phyloP scores from a whole-genome alignment of 1,140 invertebrate genomes.

The Atta colombica region DNA sequence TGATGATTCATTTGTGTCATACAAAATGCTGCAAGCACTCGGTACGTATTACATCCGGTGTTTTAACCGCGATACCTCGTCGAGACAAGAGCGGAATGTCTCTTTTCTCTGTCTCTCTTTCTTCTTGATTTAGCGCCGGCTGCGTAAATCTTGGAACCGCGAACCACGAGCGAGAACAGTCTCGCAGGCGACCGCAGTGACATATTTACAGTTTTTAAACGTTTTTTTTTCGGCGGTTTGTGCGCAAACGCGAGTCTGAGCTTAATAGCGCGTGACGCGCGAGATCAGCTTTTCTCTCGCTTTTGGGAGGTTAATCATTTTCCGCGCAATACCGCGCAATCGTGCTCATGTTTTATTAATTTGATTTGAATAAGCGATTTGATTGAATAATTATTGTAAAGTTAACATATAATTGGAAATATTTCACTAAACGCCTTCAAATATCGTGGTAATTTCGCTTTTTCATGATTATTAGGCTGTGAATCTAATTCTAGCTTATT shows the following conservation, averaged over 20 bases:
- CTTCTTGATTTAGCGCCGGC: conserved; percentile 56
- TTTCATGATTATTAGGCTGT: not conserved
- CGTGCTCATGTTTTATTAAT: conserved; percentile 65
- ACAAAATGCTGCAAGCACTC: conserved; percentile 3
- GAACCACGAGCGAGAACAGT: conserved; percentile 39
- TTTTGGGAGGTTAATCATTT: conserved; percentile 57
- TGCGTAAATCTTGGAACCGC: conserved; percentile 72
- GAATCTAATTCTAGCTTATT: not conserved
- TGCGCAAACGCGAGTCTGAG: not conserved
- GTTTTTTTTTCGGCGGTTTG: conserved; percentile 9
- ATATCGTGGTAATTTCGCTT: not conserved
- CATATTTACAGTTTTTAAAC: conserved; percentile 58
- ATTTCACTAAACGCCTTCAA: conserved; percentile 5
- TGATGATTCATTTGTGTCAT: conserved; percentile 11
- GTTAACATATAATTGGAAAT: conserved; percentile 24
- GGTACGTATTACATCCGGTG: not conserved
- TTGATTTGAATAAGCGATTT: conserved; percentile 13
- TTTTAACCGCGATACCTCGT: conserved; percentile 27
- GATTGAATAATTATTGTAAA: conserved; percentile 16
- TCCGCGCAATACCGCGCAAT: not conserved
- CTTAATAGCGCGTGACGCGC: conserved; percentile 62
- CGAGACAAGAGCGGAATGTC: not conserved
- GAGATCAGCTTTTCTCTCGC: conserved; percentile 39
- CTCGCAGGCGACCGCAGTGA: conserved; percentile 57
- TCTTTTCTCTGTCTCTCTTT: conserved; percentile 6